Base-by-base conservation (phyloP, 37 sponge, comb jelly and placozoan species). In the Diacarnus erythraeanus region DNA sequence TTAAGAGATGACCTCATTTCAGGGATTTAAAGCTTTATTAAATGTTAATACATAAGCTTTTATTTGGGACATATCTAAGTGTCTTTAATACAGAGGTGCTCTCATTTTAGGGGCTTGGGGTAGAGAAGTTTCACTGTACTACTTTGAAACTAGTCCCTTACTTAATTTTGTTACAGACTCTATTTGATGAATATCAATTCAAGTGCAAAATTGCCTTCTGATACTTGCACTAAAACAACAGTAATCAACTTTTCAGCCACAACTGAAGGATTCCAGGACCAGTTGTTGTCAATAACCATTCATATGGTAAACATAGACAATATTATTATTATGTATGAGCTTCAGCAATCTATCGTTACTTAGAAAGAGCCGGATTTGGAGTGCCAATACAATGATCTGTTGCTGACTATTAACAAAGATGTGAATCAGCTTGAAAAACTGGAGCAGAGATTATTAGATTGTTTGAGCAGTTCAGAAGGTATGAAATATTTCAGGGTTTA, bases 211-310 rank as follows among this genome's bases (percentile, higher is more conserved):
- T 64, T 81, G 37, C 69, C 76, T 15, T 87, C 91, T 26, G 91
- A 91, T 66, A 67, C 76, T 2, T 91, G 83, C 68, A 83, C 38
- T 42, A 86, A 83, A 56, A 76, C 89, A 26, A 86, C 84, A 38
- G 68, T 91, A 30, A 76, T 91, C 61, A 91, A 91, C 51, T 91
- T 91, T 63, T 69, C 80, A n/a, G 65, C 77, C 29, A 91, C 88
- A 17, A 64, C 82, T 31, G 69, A 87, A 17, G 88, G 87, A 6
- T 78, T 82, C 17, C 75, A 87, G 71, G 88, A 91, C 57, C 91
- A 91, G 60, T 71, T 91, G 2, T 84, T 91, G 23, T 74, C 76
- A 21, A 34, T 58, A 25, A 74, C 83, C 39, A 83, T 91, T n/a
- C 66, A 63, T 26, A 66, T 83, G 79, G 91, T 86, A 44, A n/a